These are phyloP conservation scores for Argyresthia goedartella DNA, from an alignment of 2,888 invertebrate genomes.

Conservation along the genomic window DNA sequence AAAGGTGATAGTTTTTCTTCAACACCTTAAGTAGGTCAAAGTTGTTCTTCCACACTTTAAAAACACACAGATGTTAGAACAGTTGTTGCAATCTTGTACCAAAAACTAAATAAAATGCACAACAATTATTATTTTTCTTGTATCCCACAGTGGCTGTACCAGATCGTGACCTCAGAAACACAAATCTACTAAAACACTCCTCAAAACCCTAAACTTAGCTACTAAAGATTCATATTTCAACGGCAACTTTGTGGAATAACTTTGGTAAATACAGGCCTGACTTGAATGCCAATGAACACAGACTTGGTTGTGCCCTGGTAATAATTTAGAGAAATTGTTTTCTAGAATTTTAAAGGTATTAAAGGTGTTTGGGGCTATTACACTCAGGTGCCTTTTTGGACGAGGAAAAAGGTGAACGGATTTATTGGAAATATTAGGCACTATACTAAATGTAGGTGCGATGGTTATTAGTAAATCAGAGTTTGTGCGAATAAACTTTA, in stretches of 20 bases:
- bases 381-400: too few species aligned
- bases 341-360: not conserved
- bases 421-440: too few species aligned
- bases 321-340: constrained; percentile 4
- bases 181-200: not conserved
- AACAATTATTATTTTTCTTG: constrained; percentile 12
- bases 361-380: too few species aligned
- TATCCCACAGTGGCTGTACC: constrained; percentile 6
- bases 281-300: constrained; percentile 2
- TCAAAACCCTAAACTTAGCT: not conserved
- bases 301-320: not conserved
- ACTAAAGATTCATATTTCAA: not conserved
- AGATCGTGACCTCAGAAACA: not conserved
- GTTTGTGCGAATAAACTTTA: too few species aligned
- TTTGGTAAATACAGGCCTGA: not conserved
- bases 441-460: too few species aligned
- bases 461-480: too few species aligned
- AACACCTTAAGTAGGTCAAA: too few species aligned
- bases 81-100: not conserved
- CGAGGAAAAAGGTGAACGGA: too few species aligned
- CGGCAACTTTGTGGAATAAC: not conserved
- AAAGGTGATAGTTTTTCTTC: too few species aligned
- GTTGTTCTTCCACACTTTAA: too few species aligned
- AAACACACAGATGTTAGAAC: too few species aligned
- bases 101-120: constrained; percentile 1